These are phyloP conservation scores for Gavia stellata DNA, from an alignment of 2,113 vertebrate genomes.

Conservation along the genomic window DNA sequence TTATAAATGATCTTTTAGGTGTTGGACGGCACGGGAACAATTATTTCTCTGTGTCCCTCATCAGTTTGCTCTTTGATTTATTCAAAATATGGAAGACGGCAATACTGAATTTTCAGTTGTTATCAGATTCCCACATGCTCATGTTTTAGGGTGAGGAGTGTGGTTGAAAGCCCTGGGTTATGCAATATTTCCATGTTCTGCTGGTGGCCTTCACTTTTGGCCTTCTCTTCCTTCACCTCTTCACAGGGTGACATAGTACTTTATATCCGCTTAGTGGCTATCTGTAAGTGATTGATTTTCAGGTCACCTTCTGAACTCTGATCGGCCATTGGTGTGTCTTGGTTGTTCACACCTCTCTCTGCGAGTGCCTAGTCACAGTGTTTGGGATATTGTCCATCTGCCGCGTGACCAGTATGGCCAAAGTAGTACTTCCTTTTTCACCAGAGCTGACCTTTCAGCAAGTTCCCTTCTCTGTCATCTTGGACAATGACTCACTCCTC, in stretches of 20 bases:
- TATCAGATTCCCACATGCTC: background rate
- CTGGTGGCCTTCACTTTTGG: background rate
- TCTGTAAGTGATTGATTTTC: background rate
- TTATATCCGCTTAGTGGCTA: background rate
- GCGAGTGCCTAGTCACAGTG: background rate
- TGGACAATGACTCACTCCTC: background rate
- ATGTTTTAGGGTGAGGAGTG: background rate
- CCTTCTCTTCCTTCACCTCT: background rate
- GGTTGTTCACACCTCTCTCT: background rate
- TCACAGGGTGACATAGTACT: background rate
- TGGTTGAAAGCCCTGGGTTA: background rate
- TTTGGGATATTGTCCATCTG: background rate
- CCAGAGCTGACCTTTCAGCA: background rate
- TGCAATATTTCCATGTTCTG: background rate
- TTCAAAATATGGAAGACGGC: background rate
- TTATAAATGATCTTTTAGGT: background rate
- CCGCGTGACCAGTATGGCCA: fast-evolving
- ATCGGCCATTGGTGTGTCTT: background rate
- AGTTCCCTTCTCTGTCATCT: background rate
- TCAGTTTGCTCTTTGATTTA: background rate
- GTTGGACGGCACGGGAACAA: background rate
- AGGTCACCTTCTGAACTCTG: background rate
- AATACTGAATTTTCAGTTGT: background rate
- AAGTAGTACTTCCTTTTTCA: background rate
- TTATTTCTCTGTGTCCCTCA: background rate